Evolutionary conservation across 2,888 invertebrate genomes (phyloP).

Genomic region (Noctua pronuba): DNA sequence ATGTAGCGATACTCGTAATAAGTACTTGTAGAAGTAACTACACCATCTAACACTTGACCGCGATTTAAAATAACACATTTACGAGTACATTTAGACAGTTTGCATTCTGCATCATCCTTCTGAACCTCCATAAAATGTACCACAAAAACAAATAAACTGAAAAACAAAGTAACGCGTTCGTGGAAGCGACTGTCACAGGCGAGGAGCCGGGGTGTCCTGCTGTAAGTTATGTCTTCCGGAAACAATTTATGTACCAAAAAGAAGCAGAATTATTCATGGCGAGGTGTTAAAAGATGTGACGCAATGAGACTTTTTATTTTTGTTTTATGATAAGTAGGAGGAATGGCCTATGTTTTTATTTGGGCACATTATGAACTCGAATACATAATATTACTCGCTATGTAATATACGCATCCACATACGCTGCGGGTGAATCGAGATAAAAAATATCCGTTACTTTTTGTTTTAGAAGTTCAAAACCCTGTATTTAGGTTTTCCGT

Average conservation of each 20-base stretch:
- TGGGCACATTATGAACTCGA: background rate
- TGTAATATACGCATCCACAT: background rate
- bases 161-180: background rate
- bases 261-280: constrained; percentile 32
- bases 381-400: no score
- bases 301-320: constrained; percentile 22
- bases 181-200: constrained; percentile 26
- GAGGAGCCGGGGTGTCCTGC: constrained; percentile 7
- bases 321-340: constrained; percentile 26
- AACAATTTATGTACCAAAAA: constrained; percentile 29
- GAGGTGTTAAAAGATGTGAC: constrained; percentile 33
- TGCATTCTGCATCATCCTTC: background rate
- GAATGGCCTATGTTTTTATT: background rate
- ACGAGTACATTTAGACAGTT: background rate
- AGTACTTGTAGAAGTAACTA: background rate
- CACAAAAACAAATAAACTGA: background rate
- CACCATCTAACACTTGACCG: background rate
- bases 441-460: constrained; percentile 29
- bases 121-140: background rate
- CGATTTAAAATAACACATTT: background rate
- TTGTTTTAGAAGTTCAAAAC: constrained; percentile 31
- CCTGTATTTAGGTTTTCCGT: constrained; percentile 29
- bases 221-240: constrained; percentile 30
- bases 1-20: background rate
- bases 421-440: background rate